Percentiles rank a stretch among this genome's conserved stretches.
Evolutionary conservation across 2,797 vertebrate species (phyloP).

Genomic region (Clarias pachynema): DNA sequence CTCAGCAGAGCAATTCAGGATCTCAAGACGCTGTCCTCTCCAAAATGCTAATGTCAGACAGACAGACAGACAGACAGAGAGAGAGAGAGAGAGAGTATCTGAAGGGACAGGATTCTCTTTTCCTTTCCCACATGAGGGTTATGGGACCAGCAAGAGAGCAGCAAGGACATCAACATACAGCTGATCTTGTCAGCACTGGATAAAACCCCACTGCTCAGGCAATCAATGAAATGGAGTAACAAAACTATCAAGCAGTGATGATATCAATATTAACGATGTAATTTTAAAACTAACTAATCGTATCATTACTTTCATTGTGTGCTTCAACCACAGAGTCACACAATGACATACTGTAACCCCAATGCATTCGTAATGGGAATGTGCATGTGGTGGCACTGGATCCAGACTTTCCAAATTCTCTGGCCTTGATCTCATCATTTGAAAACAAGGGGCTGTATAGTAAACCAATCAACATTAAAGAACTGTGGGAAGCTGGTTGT

Average conservation of each 20-base stretch:
- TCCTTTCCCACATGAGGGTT: slow-evolving; percentile 40
- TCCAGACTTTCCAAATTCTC: not conserved
- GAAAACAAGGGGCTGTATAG: not conserved
- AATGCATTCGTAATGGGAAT: not conserved
- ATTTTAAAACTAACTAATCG: not conserved
- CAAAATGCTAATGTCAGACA: slow-evolving; percentile 73
- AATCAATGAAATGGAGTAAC: too few relatives aligned
- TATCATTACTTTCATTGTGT: not conserved
- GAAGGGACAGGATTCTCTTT: slow-evolving; percentile 66
- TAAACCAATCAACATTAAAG: not conserved
- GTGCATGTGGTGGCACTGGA: not conserved
- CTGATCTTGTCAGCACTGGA: not conserved
- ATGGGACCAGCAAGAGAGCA: slow-evolving; percentile 47
- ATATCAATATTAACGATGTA: not conserved
- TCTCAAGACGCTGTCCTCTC: slow-evolving; percentile 72
- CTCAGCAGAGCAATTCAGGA: slow-evolving; percentile 61
- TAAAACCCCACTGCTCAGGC: not conserved
- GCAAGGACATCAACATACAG: slow-evolving; percentile 64
- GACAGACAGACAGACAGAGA: slow-evolving; percentile 53
- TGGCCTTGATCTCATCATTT: not conserved
- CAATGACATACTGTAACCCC: not conserved
- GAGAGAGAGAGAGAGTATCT: slow-evolving; percentile 65
- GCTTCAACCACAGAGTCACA: not conserved
- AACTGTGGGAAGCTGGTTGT: not conserved
- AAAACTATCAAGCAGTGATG: not conserved